Base-by-base conservation (phyloP, 2,797 vertebrate species). In the Gymnothorax javanicus region DNA sequence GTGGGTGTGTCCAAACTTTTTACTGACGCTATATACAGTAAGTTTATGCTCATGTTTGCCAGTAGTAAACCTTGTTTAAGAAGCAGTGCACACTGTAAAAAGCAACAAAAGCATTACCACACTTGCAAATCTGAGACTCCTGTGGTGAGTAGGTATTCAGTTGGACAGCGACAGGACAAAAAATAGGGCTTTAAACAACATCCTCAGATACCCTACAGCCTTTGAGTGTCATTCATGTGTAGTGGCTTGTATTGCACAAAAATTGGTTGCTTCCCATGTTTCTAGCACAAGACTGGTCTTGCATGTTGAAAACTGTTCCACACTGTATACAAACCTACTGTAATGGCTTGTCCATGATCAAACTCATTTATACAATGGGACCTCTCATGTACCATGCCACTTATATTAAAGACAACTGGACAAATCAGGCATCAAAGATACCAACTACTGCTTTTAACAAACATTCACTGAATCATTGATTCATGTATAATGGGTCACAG, bases 241-340 rank as follows among this genome's bases (percentile, higher is more conserved):
- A 56, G 69, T 77, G n/a, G 81, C 50, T 75, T 60, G 43, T 85
- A 87, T 85, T 87, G 83, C 83, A 85, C 73, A 81, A 79, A 75
- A 59, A 50, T 54, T 64, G 7, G 33, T 64, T 43, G 33, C 33
- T 43, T 43, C 33, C 73, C 60, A 60, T 52, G 27, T 33, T 79
- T 43, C 33, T 43, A 43, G 33, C 33, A 43, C 52, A 25, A 69
- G 73, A 86, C 27, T 25, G 56, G 12, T 27, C 56, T 12, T 4
- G 33, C 12, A 50, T 3, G 2, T n/a, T 56, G 0, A 25, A 20
- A 0, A 50, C 23, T 33, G 33, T 25, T n/a, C 12, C 75, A 67
- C 9, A 82, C 23, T 64, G 33, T 50, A 77, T 77, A 77, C 33
- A 77, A 17, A 33, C 43, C 33, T 77, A 77, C 33, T 77, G 43